phyloP scores from a whole-genome alignment of 2,113 vertebrate species.

The Corythaixoides concolor region DNA sequence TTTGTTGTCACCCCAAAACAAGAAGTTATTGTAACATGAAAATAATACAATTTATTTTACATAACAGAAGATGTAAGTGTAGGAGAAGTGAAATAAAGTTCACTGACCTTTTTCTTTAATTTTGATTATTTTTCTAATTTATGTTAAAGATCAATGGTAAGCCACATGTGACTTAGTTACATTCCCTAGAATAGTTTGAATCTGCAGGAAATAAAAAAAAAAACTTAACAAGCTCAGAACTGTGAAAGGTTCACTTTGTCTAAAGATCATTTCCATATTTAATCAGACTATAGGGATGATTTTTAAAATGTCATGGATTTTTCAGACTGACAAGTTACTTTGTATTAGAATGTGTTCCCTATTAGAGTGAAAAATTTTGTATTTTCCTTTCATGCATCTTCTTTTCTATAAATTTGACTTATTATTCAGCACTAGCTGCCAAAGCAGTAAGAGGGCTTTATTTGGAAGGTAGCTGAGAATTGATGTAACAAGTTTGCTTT shows the following conservation, averaged over 20 bases:
- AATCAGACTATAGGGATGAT: not conserved
- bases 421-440: not conserved
- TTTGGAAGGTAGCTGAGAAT: not conserved
- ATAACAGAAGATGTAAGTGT: not conserved
- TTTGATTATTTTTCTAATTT: conserved; percentile 18
- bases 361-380: not conserved
- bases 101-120: conserved; percentile 27
- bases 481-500: not conserved
- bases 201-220: not conserved
- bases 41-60: conserved; percentile 25
- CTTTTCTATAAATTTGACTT: not conserved
- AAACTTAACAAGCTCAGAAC: not conserved
- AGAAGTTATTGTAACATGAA: not conserved
- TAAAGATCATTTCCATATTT: conserved; percentile 25
- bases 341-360: not conserved
- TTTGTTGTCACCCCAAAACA: conserved; percentile 11
- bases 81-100: not conserved
- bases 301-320: not conserved
- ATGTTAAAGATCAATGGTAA: conserved; percentile 14
- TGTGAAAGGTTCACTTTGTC: not conserved
- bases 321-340: not conserved
- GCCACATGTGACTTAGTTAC: not conserved
- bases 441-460: not conserved
- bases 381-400: not conserved
- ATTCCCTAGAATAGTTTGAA: not conserved